Percentiles rank a stretch among this genome's conserved stretches.
These are phyloP conservation scores for Physella acuta DNA, from an alignment of 1,140 invertebrate species.

Conservation along the genomic window DNA sequence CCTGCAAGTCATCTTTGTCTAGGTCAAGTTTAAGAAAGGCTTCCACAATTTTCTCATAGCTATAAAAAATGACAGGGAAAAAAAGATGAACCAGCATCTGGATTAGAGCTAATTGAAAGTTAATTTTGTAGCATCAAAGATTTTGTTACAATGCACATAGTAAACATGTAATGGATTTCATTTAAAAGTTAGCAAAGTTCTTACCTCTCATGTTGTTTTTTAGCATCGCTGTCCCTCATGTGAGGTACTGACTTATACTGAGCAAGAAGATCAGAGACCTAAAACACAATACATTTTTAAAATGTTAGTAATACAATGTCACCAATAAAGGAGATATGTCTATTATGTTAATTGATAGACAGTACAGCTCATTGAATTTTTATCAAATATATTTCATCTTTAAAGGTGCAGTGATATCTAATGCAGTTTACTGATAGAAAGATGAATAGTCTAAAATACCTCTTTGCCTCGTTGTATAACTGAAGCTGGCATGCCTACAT, in stretches of 20 bases:
- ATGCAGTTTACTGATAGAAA: background rate
- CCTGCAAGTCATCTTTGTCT: constrained; percentile 42
- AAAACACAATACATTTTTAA: constrained; percentile 5
- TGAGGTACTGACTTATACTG: constrained; percentile 42
- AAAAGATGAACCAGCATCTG: background rate
- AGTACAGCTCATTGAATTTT: background rate
- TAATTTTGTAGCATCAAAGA: background rate
- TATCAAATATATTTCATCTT: background rate
- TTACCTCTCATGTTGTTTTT: constrained; percentile 44
- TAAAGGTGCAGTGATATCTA: background rate
- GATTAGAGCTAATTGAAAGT: background rate
- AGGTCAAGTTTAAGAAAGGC: constrained; percentile 48
- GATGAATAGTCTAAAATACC: constrained; percentile 39
- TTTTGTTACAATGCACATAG: background rate
- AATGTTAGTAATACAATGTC: background rate
- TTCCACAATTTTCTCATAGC: constrained; percentile 43
- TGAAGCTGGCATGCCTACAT: constrained; percentile 59
- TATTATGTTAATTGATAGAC: background rate
- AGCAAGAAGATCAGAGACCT: constrained; percentile 45
- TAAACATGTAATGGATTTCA: too few species aligned
- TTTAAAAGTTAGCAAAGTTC: background rate
- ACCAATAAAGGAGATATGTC: background rate
- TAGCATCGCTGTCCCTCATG: constrained; percentile 37
- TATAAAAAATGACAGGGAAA: constrained; percentile 27
- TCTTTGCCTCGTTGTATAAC: constrained; percentile 56